Percentiles rank a stretch among this genome's conserved stretches.
Conservation (phyloP, 37 sponge, comb jelly and placozoan genomes). For the Haliclona indistincta region DNA sequence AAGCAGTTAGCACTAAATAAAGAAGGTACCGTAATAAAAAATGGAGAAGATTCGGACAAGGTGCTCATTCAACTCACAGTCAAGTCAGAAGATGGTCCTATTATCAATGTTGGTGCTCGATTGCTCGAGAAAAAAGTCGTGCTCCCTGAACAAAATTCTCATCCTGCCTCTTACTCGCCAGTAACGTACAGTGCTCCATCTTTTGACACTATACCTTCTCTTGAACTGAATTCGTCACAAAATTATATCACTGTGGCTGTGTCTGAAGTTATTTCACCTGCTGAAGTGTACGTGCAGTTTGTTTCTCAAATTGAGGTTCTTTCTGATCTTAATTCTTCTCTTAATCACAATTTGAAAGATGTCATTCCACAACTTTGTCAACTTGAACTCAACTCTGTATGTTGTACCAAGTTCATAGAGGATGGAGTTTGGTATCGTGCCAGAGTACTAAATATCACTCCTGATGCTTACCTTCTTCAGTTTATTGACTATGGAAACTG, state of each 20-base stretch:
- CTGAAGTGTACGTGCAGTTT: background rate
- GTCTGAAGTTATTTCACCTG: background rate
- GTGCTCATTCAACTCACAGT: background rate
- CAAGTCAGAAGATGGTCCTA: no score
- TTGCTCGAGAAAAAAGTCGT: no score
- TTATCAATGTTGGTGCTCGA: no score
- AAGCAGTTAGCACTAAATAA: background rate
- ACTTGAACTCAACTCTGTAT: background rate
- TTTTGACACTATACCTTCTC: no score
- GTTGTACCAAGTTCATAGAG: constrained; percentile 36
- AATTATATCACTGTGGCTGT: background rate
- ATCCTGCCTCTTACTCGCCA: no score
- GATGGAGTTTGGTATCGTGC: constrained; percentile 68
- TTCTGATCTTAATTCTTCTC: background rate
- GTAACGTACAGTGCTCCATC: no score
- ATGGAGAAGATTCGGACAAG: background rate
- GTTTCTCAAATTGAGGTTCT: background rate
- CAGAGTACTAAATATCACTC: background rate
- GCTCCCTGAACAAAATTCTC: no score
- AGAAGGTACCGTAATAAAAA: background rate
- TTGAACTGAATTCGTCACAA: no score
- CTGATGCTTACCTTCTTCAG: background rate
- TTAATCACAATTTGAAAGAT: background rate
- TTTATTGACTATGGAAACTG: constrained; percentile 56
- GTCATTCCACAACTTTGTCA: background rate